phyloP scores from a whole-genome alignment of 2,888 invertebrate genomes.

The Polia nebulosa region DNA sequence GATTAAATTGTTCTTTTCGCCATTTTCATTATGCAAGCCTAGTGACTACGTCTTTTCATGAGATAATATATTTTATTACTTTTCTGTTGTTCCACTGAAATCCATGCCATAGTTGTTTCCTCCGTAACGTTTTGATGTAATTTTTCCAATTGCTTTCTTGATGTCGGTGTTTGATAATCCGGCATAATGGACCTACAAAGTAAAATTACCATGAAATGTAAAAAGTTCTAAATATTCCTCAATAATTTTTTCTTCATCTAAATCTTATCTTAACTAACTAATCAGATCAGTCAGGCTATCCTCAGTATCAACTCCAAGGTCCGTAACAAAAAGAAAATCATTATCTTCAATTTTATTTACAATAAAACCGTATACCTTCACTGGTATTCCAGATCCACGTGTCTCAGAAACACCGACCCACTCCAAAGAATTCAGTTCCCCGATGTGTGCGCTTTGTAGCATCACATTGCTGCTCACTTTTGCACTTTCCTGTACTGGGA shows the following conservation, averaged over 20 bases:
- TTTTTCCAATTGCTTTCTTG: slow-evolving; percentile 70
- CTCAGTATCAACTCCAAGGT: neutral
- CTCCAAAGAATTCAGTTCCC: slow-evolving; percentile 47
- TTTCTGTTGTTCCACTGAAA: slow-evolving; percentile 79
- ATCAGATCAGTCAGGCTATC: neutral
- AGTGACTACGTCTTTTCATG: neutral
- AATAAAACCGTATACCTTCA: slow-evolving; percentile 42
- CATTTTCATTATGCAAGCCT: too few relatives aligned
- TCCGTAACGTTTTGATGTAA: slow-evolving; percentile 37
- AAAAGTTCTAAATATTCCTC: neutral
- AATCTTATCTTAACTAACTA: neutral
- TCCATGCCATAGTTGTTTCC: slow-evolving; percentile 77
- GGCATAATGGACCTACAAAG: slow-evolving; percentile 51
- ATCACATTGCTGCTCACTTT: slow-evolving; percentile 45
- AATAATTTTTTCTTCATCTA: neutral
- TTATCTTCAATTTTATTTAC: neutral
- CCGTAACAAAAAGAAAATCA: neutral
- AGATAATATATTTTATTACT: slow-evolving; percentile 62
- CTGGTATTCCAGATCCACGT: slow-evolving; percentile 40
- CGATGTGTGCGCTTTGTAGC: slow-evolving; percentile 63
- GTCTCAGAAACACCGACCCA: slow-evolving; percentile 41
- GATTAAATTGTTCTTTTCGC: neutral
- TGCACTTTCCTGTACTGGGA: slow-evolving; percentile 54
- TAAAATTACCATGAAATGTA: neutral
- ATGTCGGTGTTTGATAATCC: slow-evolving; percentile 71